A percentile compares a stretch with the other conserved stretches of the same genome.
These are phyloP conservation scores for Pteropus alecto DNA, from an alignment of 2,113 vertebrate species.

Conservation along the genomic window DNA sequence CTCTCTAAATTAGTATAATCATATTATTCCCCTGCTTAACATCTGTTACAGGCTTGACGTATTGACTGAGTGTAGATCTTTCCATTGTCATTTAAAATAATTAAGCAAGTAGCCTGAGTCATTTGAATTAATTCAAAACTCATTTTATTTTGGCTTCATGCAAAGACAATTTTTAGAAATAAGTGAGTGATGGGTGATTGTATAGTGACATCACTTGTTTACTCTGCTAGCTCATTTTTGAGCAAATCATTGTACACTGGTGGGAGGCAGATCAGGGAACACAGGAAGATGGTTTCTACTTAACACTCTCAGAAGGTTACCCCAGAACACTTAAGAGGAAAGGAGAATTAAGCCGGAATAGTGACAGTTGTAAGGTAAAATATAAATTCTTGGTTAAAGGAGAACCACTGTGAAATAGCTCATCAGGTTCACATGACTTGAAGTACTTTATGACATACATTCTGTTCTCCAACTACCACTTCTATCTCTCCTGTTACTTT, in stretches of 20 bases:
- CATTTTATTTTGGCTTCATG: constrained; percentile 30
- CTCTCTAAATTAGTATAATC: neutral
- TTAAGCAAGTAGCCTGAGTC: neutral
- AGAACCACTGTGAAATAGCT: neutral
- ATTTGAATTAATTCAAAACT: neutral
- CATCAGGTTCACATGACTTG: neutral
- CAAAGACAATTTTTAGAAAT: constrained; percentile 5
- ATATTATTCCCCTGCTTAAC: neutral
- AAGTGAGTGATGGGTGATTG: neutral
- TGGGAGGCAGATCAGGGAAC: neutral
- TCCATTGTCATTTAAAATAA: neutral
- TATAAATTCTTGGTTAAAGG: neutral
- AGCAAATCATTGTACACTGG: neutral
- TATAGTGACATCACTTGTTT: neutral
- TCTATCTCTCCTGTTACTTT: neutral
- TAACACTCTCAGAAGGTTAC: neutral
- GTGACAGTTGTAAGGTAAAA: neutral
- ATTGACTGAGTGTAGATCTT: neutral
- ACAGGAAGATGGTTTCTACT: neutral
- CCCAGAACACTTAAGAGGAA: neutral
- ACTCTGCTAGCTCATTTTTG: neutral
- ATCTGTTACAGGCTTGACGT: neutral
- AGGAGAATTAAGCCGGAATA: neutral
- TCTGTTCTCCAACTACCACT: neutral
- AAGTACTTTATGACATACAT: neutral